Conservation (phyloP, 2,797 vertebrate genomes). For the Bradypodion ventrale region DNA sequence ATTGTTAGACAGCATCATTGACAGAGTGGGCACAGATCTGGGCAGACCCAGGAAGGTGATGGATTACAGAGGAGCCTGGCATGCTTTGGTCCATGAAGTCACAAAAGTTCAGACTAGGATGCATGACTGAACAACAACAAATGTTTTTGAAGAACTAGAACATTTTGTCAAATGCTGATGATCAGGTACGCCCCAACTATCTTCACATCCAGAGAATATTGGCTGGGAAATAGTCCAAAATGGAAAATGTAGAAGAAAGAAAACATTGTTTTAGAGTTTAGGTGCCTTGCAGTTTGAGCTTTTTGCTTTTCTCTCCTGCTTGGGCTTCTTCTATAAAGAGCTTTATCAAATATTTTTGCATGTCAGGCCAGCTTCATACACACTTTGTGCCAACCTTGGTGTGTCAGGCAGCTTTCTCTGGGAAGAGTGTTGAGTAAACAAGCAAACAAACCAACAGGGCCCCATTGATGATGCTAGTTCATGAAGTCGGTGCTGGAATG, state of each 20-base stretch:
- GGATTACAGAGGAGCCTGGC: too few species aligned
- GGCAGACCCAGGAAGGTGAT: too few species aligned
- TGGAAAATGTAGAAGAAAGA: neutral
- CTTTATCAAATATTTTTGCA: neutral
- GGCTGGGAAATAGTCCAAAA: neutral
- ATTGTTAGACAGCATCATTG: too few species aligned
- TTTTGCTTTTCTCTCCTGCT: neutral
- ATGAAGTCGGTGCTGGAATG: conserved; percentile 41
- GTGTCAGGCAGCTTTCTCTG: neutral
- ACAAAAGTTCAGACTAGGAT: too few species aligned
- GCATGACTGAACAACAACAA: neutral
- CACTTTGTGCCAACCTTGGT: neutral
- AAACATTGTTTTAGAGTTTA: neutral
- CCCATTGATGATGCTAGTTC: conserved; percentile 32
- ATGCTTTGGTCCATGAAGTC: too few species aligned
- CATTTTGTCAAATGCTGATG: neutral
- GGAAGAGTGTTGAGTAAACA: neutral
- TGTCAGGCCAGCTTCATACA: neutral
- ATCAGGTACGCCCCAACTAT: neutral
- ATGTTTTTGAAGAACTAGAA: neutral
- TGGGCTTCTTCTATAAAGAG: neutral
- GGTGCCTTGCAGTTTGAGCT: neutral
- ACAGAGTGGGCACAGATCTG: too few species aligned
- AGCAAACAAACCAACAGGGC: neutral
- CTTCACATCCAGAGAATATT: neutral